phyloP scores from a whole-genome alignment of 2,113 vertebrate species.

The Sebastes fasciatus region DNA sequence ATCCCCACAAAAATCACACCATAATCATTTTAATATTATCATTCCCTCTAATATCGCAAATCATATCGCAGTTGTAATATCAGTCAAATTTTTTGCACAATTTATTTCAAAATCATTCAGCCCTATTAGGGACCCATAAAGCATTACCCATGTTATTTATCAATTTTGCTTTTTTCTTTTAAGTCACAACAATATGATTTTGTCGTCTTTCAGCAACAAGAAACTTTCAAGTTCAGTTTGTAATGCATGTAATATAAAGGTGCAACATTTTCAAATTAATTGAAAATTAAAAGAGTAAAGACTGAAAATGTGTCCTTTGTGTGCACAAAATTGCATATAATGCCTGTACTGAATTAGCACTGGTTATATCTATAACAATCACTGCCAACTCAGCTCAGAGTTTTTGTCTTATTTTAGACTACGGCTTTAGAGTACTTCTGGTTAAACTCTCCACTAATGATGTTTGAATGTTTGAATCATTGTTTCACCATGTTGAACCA shows the following conservation, averaged over 20 bases:
- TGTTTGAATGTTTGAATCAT: neutral
- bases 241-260: neutral
- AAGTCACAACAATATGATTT: neutral
- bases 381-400: neutral
- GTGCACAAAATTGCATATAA: neutral
- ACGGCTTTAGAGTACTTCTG: no score
- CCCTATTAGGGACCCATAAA: neutral
- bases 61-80: no score
- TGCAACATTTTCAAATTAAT: neutral
- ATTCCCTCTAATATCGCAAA: no score
- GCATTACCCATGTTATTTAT: neutral
- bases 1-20: no score
- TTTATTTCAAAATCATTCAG: no score
- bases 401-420: neutral
- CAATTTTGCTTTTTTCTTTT: neutral
- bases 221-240: neutral
- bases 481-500: constrained; percentile 2
- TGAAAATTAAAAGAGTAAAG: neutral
- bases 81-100: no score
- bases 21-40: no score
- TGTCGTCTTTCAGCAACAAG: neutral
- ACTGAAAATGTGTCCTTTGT: neutral
- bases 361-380: neutral
- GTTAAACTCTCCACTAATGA: no score
- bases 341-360: constrained; percentile 8